phyloP scores from a whole-genome alignment of 2,113 vertebrate genomes.

The Corvus moneduloides region DNA sequence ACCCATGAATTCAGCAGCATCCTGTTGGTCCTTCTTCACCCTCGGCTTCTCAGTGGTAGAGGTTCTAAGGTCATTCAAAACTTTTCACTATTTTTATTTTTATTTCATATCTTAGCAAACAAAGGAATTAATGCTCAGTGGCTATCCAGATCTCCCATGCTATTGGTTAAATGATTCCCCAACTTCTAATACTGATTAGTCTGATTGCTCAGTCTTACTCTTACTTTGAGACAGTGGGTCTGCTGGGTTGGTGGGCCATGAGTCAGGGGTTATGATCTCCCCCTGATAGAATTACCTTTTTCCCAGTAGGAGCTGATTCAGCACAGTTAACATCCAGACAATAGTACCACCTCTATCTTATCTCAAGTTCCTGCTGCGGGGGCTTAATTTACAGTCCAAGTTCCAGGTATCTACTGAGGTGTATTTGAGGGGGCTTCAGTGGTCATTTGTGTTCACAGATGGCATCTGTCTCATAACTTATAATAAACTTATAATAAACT shows the following conservation, averaged over 20 bases:
- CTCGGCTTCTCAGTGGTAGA: neutral
- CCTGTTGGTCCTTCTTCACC: neutral
- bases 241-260: neutral
- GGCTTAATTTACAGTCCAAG: neutral
- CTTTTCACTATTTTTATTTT: neutral
- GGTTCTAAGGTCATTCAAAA: neutral
- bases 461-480: too few species aligned
- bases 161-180: neutral
- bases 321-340: neutral
- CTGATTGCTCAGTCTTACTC: neutral
- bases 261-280: rapidly evolving
- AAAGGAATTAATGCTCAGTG: neutral
- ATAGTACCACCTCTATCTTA: neutral
- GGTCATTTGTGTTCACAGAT: rapidly evolving
- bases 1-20: neutral
- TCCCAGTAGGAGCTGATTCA: neutral
- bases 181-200: neutral
- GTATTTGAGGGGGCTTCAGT: rapidly evolving
- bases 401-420: neutral
- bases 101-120: neutral
- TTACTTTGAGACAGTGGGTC: neutral
- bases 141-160: neutral
- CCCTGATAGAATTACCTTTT: neutral
- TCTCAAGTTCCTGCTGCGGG: neutral
- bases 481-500: too few species aligned